Conservation (phyloP, 2,888 invertebrate genomes). For the Hermodice carunculata region DNA sequence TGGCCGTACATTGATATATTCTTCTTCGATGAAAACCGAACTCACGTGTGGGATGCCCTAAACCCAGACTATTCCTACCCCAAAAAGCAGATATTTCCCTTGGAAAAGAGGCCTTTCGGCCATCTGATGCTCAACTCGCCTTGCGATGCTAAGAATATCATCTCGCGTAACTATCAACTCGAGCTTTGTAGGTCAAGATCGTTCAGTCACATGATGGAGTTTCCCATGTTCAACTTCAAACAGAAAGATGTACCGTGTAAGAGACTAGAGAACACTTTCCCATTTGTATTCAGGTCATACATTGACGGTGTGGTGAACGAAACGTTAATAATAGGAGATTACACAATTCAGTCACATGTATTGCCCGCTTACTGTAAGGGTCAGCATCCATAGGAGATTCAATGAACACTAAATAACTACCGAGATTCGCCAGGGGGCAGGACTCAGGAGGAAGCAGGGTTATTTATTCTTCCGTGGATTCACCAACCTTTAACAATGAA, state of each 20-base stretch:
- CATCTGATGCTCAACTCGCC: slow-evolving; percentile 28
- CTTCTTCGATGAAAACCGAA: slow-evolving; percentile 48
- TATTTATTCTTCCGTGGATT: too few species aligned
- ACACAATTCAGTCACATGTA: not conserved
- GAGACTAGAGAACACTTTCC: slow-evolving; percentile 13
- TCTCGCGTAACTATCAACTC: slow-evolving; percentile 17
- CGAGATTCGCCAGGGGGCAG: too few species aligned
- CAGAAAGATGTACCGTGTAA: slow-evolving; percentile 17
- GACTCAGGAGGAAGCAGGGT: too few species aligned
- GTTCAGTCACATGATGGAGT: slow-evolving; percentile 22
- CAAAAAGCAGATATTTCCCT: slow-evolving; percentile 36
- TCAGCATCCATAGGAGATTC: too few species aligned
- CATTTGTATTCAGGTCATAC: slow-evolving; percentile 1
- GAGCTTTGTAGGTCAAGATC: slow-evolving; percentile 7
- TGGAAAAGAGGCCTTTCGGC: slow-evolving; percentile 36
- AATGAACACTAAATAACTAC: too few species aligned
- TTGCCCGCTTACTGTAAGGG: slow-evolving; percentile 4
- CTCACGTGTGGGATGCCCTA: slow-evolving; percentile 44
- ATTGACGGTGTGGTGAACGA: slow-evolving; percentile 7
- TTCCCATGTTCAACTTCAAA: slow-evolving; percentile 14
- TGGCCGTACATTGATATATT: slow-evolving; percentile 56
- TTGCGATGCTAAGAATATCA: slow-evolving; percentile 19
- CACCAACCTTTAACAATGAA: too few species aligned
- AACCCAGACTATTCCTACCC: slow-evolving; percentile 15
- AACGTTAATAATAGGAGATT: slow-evolving; percentile 10